Evolutionary conservation across 2,113 vertebrate genomes (phyloP).

Genomic region (Arizona elegans): DNA sequence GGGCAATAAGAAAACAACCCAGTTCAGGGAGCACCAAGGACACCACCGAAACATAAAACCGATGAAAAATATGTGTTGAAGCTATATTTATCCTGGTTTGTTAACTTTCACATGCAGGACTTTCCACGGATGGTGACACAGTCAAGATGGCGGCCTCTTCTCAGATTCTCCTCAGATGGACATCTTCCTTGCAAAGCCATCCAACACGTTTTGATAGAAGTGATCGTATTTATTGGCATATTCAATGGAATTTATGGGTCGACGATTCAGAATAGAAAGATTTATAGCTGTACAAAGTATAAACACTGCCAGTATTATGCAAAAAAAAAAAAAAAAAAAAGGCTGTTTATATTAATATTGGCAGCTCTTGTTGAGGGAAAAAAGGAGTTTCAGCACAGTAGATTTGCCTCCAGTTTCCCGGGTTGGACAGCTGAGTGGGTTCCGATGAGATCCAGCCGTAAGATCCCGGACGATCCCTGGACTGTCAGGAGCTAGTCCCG

Average conservation of each 20-base stretch:
- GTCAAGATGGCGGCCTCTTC: background rate
- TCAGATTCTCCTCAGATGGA: background rate
- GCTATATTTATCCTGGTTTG: constrained; percentile 36
- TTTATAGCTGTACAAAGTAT: constrained; percentile 70
- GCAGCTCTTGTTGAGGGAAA: constrained; percentile 58
- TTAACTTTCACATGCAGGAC: constrained; percentile 27
- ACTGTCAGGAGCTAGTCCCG: constrained; percentile 51
- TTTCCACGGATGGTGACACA: background rate
- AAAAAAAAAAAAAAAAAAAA: constrained; percentile 41
- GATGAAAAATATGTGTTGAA: constrained; percentile 38
- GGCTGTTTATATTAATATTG: constrained; percentile 60
- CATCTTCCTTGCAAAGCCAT: background rate
- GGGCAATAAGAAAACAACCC: background rate
- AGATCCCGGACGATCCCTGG: constrained; percentile 49
- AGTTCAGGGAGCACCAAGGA: background rate
- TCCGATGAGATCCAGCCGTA: constrained; percentile 55
- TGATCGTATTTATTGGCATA: constrained; percentile 44
- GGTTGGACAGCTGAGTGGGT: constrained; percentile 55
- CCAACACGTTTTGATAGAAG: constrained; percentile 56
- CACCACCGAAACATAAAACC: background rate
- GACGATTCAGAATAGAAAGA: constrained; percentile 57
- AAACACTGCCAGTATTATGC: constrained; percentile 65
- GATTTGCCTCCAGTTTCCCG: constrained; percentile 49
- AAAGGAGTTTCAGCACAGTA: constrained; percentile 58
- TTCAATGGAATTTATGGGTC: constrained; percentile 45